phyloP scores from a whole-genome alignment of 2,888 invertebrate species.

The Polymixis flavicincta region DNA sequence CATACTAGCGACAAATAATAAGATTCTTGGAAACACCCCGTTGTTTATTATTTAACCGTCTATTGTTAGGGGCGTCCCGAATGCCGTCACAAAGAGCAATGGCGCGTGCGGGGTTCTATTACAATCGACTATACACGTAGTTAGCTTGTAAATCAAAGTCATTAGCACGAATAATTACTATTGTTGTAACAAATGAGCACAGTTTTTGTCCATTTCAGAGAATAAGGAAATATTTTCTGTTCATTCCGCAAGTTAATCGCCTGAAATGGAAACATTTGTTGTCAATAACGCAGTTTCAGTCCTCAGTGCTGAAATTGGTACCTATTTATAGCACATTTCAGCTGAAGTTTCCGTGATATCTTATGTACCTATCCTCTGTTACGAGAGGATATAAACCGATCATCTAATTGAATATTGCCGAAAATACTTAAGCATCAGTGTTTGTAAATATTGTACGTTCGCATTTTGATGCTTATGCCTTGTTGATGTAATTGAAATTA shows the following conservation, averaged over 20 bases:
- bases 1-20: constrained; percentile 58
- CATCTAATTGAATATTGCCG: constrained; percentile 51
- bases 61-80: constrained; percentile 65
- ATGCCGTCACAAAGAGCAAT: constrained; percentile 68
- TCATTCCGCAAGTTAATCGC: constrained; percentile 1
- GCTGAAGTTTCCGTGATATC: constrained; percentile 47
- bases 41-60: constrained; percentile 71
- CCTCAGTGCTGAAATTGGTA: constrained; percentile 5
- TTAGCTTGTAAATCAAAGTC: constrained; percentile 72
- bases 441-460: constrained; percentile 60
- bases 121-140: constrained; percentile 67
- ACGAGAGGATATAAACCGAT: constrained; percentile 55
- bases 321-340: constrained; percentile 33
- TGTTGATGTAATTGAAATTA: constrained; percentile 44
- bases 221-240: background rate
- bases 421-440: constrained; percentile 57
- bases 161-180: constrained; percentile 58
- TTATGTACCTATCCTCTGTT: constrained; percentile 37
- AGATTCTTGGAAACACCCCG: constrained; percentile 65
- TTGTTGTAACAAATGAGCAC: constrained; percentile 22
- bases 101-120: constrained; percentile 61
- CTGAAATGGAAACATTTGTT: constrained; percentile 1
- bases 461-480: constrained; percentile 51
- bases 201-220: constrained; percentile 1
- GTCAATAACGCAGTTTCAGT: constrained; percentile 12